These are phyloP conservation scores for Microplitis demolitor DNA, from an alignment of 1,140 invertebrate species.

Conservation along the genomic window DNA sequence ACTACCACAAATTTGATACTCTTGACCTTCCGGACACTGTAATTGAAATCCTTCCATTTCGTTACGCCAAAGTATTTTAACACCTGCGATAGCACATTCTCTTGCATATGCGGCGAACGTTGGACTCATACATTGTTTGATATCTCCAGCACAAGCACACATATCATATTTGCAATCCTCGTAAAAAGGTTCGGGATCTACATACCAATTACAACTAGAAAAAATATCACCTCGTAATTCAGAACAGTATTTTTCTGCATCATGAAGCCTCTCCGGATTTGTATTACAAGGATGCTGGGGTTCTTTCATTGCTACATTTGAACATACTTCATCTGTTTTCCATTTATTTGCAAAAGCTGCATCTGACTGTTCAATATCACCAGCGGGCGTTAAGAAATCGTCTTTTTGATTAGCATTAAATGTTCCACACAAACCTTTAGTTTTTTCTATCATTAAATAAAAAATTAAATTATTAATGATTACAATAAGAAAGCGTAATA, in stretches of 20 bases:
- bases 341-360: conserved; percentile 86
- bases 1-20: conserved; percentile 72
- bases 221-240: conserved; percentile 73
- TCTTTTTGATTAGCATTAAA: conserved; percentile 86
- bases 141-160: conserved; percentile 75
- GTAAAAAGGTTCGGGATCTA: conserved; percentile 79
- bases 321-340: conserved; percentile 80
- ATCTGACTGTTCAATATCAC: conserved; percentile 78
- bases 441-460: conserved; percentile 35
- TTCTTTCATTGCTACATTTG: conserved; percentile 62
- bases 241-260: conserved; percentile 73
- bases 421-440: conserved; percentile 83
- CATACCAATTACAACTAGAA: conserved; percentile 76
- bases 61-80: conserved; percentile 78
- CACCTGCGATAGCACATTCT: conserved; percentile 74
- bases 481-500: too few species aligned
- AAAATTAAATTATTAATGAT: background rate
- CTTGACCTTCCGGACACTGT: conserved; percentile 77
- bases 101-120: conserved; percentile 79
- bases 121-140: conserved; percentile 78
- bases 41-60: conserved; percentile 78
- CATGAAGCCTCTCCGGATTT: conserved; percentile 71
- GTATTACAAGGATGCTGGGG: conserved; percentile 72
- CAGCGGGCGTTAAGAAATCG: conserved; percentile 86
- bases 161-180: conserved; percentile 85